Percentiles rank a stretch among this genome's conserved stretches.
phyloP scores from a whole-genome alignment of 1,140 invertebrate genomes.

The Drosophila arizonae region DNA sequence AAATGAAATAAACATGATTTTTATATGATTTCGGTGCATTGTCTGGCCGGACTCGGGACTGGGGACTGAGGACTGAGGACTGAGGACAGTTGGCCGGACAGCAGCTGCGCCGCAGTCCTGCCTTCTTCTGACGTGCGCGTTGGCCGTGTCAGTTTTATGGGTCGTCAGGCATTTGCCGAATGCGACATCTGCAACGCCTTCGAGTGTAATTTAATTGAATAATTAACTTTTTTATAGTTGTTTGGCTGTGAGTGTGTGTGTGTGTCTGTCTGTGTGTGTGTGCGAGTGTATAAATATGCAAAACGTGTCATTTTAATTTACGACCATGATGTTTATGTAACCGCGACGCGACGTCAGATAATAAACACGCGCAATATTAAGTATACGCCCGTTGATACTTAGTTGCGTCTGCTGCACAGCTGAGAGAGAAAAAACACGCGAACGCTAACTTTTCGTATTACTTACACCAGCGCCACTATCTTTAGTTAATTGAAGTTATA shows the following conservation, averaged over 20 bases:
- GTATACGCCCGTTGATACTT: constrained; percentile 53
- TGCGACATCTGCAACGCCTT: constrained; percentile 68
- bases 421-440: not conserved
- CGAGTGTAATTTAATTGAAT: constrained; percentile 81
- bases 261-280: constrained; percentile 7
- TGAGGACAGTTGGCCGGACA: not conserved
- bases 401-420: not conserved
- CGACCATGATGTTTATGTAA: constrained; percentile 68
- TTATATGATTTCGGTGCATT: constrained; percentile 67
- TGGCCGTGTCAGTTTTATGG: constrained; percentile 74
- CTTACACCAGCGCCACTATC: no score
- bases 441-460: not conserved
- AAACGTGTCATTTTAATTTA: constrained; percentile 81
- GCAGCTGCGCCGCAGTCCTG: constrained; percentile 2
- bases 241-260: constrained; percentile 31
- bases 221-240: constrained; percentile 79
- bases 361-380: constrained; percentile 77
- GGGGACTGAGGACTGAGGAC: no score
- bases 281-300: constrained; percentile 61
- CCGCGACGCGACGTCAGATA: constrained; percentile 61
- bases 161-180: constrained; percentile 72
- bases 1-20: constrained; percentile 81
- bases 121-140: constrained; percentile 49
- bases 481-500: no score
- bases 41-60: not conserved